Evolutionary conservation across 1,140 invertebrate genomes (phyloP), one percentile per base, ranked within the genome.

Genomic region (Drosophila carrolli): DNA sequence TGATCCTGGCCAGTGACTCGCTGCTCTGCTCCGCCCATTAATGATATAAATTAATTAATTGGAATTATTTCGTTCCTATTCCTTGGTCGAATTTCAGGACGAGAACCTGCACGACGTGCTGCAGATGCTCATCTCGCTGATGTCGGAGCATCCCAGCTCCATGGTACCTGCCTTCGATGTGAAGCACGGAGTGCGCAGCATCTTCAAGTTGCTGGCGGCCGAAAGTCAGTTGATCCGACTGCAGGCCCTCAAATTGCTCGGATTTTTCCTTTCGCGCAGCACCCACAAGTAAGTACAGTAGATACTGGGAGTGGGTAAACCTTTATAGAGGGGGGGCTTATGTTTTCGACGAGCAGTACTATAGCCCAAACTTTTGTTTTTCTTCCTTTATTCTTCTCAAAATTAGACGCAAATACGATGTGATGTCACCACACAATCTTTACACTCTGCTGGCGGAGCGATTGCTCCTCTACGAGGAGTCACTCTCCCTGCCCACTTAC

Each of bases 91-190:
- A 4, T 55, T 60, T 0, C 81, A 99, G 96, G 98, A 99, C 94
- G 99, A 99, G 93, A 99, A 99, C 94, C 94, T 99, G 38, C 97
- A 99, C 86, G 99, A 99, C 93, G 98, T 99, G 1, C 93, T 99
- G 50, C 97, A 99, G 94, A 97, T 99, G 95, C 94, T 99, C 43
- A 99, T 99, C 91, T 97, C 97, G 1, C 93, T 99, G 41, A 99
- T 99, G 97, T 97, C 97, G 5, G 98, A 99, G 92, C 98, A 99
- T 93, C 98, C 99, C 0, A 97, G 98, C 50, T 98, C 98, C 2
- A 98, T 99, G 97, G 98, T 99, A 66, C 98, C 98, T 51, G 97
- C 98, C 48, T 99, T 99, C 93, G 99, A 99, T 93, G 95, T 96
- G 40, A 99, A 99, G 94, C 96, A 98, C 82, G 99, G 98, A 58